Base-by-base conservation (phyloP, 2,797 vertebrate species). In the Allobates femoralis region DNA sequence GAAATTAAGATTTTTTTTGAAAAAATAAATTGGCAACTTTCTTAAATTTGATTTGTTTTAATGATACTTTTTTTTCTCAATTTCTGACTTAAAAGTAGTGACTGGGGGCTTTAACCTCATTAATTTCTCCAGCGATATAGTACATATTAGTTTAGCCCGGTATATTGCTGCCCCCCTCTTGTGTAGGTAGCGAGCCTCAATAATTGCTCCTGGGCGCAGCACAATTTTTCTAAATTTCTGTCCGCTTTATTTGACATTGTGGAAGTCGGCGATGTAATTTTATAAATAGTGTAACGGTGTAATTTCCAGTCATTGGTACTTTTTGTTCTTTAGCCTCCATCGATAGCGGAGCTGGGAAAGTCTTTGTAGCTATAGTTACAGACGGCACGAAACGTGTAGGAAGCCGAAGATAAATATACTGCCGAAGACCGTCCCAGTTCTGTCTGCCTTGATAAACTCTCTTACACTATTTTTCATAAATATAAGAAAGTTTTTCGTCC, bases 381-480 rank as follows among this genome's bases (percentile, higher is more conserved):
- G 89, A 85, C 85, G 89, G 86, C 78, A 91, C 87, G 60, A 62
- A 90, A 83, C 88, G 60, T 91, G 71, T 73, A 90, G 88, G 91
- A 92, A 91, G 90, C 90, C 90, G 86, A 90, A 92, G 90, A 91
- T 81, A 53, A 92, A 91, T 89, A 84, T 83, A 90, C 89, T 91
- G 85, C 85, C 89, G 84, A 90, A 89, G 83, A 86, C 64, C 88
- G 91, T 85, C 90, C 91, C 89, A 82, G 91, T 93, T 93, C 90
- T 92, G 90, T 90, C 91, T 90, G 55, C 85, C 82, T 89, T 87
- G 87, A 90, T 90, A 91, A 94, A 93, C 55, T 91, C 89, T 89
- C 89, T 74, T n/a, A 92, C 87, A 83, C 83, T 51, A 69, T 91
- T 89, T 77, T 87, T 83, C 79, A 80, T 85, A 91, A 91, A 92